Evolutionary conservation across 2,888 invertebrate species (phyloP), one percentile per base, ranked within the genome.

Genomic region (Cremastinae sp.): DNA sequence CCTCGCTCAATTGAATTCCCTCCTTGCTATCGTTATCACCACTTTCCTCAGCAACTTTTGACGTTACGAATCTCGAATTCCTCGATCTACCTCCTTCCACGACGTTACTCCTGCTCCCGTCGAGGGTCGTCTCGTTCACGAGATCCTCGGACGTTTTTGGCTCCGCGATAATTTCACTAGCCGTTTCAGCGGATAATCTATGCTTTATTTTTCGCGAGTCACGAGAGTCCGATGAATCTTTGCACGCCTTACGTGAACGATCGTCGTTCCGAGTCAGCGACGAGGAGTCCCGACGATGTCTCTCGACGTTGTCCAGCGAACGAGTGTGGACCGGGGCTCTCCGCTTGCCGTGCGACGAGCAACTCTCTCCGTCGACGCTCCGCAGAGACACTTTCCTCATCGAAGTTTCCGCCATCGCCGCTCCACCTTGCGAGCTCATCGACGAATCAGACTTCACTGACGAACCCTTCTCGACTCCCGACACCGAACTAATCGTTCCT

Each of bases 61-160:
- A 88, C n/a, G 88, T 89, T 10, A 87, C 85, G 59, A 90, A 89
- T 74, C 88, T 84, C 41, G 86, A 84, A 80, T 82, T 88, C 78
- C 87, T 87, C 34, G 83, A 76, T 62, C 81, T 74, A 38, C 79
- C 80, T 5, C 79, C 80, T 5, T 74, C 51, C 75, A 54, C 64
- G 53, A 54, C 20, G 74, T 14, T 80, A 74, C 20, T 36, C 69
- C 22, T 66, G 34, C 45, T 76, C 75, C 10, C 1, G 0, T 65
- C 34, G 10, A 12, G 8, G 2, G 10, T 36, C 43, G 20, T 34
- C 12, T 49, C 14, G 10, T 47, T n/a, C 28, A 10, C 45, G n/a
- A 53, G 9, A 41, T 61, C 53, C 7, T 28, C 34, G 73, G 56
- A 34, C 14, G 28, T 3, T 41, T n/a, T 59, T 22, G 53, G 43